Evolutionary conservation across 2,113 vertebrate species (phyloP).

Genomic region (Oreochromis tanganicae): DNA sequence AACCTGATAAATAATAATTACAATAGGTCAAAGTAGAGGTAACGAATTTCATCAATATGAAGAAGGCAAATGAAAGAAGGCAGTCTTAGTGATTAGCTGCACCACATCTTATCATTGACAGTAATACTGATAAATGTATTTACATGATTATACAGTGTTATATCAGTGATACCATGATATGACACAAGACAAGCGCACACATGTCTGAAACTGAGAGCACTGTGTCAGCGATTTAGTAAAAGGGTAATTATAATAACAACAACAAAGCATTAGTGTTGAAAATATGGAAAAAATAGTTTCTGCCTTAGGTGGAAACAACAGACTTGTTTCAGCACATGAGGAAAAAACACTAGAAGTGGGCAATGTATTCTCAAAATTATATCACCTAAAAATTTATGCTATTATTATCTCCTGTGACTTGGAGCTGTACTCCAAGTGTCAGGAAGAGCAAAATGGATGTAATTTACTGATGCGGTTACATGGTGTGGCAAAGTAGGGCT

Average conservation of each 20-base stretch:
- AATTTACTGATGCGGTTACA: accelerated
- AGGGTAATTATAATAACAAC: not conserved
- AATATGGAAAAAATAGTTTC: too few relatives aligned
- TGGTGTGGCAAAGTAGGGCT: not conserved
- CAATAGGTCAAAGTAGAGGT: not conserved
- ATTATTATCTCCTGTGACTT: not conserved
- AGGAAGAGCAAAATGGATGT: not conserved
- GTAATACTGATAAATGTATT: not conserved
- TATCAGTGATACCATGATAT: not conserved
- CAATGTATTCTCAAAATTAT: too few relatives aligned
- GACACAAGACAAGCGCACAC: not conserved
- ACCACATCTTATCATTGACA: accelerated
- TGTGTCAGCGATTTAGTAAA: not conserved
- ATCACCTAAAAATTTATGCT: too few relatives aligned
- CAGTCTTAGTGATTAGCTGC: not conserved
- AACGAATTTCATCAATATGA: not conserved
- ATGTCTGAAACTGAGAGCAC: not conserved
- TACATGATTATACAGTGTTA: not conserved
- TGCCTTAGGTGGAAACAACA: too few relatives aligned
- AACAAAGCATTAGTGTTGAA: not conserved
- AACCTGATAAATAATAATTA: not conserved
- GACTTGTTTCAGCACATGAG: too few relatives aligned
- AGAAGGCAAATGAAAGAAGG: not conserved
- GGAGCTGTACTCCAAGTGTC: not conserved
- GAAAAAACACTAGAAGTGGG: too few relatives aligned